Conservation (phyloP, 1,140 invertebrate species). For the Bradysia coprophila region DNA sequence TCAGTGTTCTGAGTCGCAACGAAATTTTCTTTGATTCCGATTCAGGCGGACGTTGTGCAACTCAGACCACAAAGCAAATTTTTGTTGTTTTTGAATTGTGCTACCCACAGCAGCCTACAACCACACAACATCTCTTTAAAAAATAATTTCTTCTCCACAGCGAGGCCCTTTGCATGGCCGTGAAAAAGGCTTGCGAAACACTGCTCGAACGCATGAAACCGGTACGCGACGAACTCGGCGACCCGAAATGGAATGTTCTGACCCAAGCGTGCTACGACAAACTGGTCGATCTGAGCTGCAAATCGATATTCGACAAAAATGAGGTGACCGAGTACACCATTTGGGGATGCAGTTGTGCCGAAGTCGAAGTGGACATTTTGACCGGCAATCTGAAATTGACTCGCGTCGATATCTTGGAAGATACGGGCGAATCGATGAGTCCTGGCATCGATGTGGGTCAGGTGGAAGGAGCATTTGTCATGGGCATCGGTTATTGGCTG, state of each 20-base stretch:
- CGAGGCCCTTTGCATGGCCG: conserved; percentile 44
- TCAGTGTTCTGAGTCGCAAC: no score
- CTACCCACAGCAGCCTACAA: no score
- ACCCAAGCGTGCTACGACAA: conserved; percentile 32
- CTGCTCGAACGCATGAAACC: conserved; percentile 41
- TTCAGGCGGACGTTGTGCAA: no score
- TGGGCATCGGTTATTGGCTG: conserved; percentile 68
- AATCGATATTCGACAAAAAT: conserved; percentile 28
- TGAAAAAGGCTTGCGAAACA: conserved; percentile 44
- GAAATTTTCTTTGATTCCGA: no score
- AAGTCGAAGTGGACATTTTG: conserved; percentile 55
- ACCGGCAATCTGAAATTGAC: conserved; percentile 42
- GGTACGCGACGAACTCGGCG: conserved; percentile 32
- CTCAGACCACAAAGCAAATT: no score
- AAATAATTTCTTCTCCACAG: no score
- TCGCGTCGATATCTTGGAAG: conserved; percentile 53
- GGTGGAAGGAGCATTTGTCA: conserved; percentile 45
- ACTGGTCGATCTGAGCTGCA: conserved; percentile 40
- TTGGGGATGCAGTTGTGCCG: conserved; percentile 35
- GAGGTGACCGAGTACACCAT: conserved; percentile 30
- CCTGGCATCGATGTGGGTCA: conserved; percentile 70
- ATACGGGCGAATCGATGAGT: conserved; percentile 50
- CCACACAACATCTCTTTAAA: no score
- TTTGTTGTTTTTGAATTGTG: no score
- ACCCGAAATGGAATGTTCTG: conserved; percentile 45